Evolutionary conservation across 2,888 invertebrate genomes (phyloP).

Genomic region (Pasiphila rectangulata): DNA sequence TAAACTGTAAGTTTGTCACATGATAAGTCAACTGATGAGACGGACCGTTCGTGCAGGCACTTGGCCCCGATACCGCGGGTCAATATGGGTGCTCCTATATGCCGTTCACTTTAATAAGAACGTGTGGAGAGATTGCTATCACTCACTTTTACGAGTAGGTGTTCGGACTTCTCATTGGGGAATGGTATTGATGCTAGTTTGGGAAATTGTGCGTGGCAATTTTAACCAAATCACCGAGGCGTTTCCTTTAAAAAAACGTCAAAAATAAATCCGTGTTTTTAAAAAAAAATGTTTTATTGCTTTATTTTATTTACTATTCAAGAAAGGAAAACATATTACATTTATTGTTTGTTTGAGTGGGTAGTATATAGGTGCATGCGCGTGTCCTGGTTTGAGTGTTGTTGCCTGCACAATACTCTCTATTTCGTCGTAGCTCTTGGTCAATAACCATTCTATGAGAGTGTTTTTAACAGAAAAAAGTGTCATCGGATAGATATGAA

Average conservation of each 20-base stretch:
- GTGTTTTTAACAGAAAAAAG: too few relatives aligned
- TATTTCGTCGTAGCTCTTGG: too few relatives aligned
- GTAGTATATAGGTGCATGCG: too few relatives aligned
- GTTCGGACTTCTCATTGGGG: constrained; percentile 1
- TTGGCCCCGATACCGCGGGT: constrained; percentile 41
- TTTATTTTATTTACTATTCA: too few relatives aligned
- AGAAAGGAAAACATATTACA: too few relatives aligned
- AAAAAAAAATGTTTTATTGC: too few relatives aligned
- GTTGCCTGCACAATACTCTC: too few relatives aligned
- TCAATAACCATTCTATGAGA: too few relatives aligned
- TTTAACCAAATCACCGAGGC: too few relatives aligned
- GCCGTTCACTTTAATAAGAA: constrained; percentile 39
- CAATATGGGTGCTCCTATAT: constrained; percentile 42
- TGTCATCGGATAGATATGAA: too few relatives aligned
- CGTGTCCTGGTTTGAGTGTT: too few relatives aligned
- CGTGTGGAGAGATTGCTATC: constrained; percentile 22
- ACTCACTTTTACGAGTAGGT: constrained; percentile 13
- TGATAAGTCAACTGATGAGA: constrained; percentile 3
- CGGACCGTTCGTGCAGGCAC: constrained; percentile 14
- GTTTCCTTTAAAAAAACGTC: not conserved
- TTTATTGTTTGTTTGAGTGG: too few relatives aligned
- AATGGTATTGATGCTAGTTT: not conserved
- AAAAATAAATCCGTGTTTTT: not conserved
- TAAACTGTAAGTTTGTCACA: not conserved
- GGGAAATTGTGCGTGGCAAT: not conserved